Percentiles rank a stretch among this genome's conserved stretches.
Evolutionary conservation across 2,888 invertebrate genomes (phyloP).

Genomic region (Rhorus exstirpatorius): DNA sequence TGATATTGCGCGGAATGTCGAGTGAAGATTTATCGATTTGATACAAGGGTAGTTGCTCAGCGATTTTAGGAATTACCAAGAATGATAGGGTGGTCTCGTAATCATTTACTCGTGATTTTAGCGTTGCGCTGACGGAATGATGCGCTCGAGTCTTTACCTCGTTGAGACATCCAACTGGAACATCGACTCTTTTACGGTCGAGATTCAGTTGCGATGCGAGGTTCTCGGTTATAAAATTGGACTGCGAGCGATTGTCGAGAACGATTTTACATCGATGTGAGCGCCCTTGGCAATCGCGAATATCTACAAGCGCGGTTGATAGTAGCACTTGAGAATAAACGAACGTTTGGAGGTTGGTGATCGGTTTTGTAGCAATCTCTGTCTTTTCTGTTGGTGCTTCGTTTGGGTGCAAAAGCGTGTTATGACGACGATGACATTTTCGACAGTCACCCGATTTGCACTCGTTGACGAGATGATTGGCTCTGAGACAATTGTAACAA

Average conservation of each 20-base stretch:
- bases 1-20: constrained; percentile 23
- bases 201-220: constrained; percentile 43
- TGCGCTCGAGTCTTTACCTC: no score
- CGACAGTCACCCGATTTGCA: constrained; percentile 36
- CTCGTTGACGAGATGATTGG: constrained; percentile 29
- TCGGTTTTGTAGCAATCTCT: background rate
- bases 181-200: constrained; percentile 36
- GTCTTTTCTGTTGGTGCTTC: background rate
- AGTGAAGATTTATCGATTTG: constrained; percentile 28
- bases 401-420: constrained; percentile 46
- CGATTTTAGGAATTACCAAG: constrained; percentile 34
- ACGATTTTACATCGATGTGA: constrained; percentile 1
- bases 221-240: constrained; percentile 57
- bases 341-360: background rate
- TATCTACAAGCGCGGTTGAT: background rate
- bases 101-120: no score
- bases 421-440: constrained; percentile 45
- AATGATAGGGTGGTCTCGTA: no score
- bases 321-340: constrained; percentile 6
- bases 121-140: no score
- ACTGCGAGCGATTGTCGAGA: constrained; percentile 40
- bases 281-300: background rate
- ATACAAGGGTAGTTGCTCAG: background rate
- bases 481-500: constrained; percentile 51
- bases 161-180: constrained; percentile 27